These are phyloP conservation scores for Paramisgurnus dabryanus DNA, from an alignment of 2,113 vertebrate species.

Conservation along the genomic window DNA sequence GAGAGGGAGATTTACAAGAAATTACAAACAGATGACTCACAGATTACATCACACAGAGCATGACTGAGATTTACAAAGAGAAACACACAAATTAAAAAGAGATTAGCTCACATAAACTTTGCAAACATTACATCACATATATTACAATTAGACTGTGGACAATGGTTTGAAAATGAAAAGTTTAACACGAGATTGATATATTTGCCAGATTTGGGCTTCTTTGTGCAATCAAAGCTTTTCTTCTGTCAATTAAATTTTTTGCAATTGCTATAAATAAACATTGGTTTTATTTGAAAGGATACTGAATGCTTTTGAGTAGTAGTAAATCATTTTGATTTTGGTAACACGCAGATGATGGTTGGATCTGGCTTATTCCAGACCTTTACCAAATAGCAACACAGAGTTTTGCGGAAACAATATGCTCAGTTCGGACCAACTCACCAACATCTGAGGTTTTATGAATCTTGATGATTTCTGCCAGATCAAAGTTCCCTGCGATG, in stretches of 20 bases:
- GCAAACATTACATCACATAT: slow-evolving; percentile 13
- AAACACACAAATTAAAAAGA: slow-evolving; percentile 41
- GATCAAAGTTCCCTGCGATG: slow-evolving; percentile 96
- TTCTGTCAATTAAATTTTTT: neutral
- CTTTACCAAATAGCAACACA: neutral
- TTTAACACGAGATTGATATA: neutral
- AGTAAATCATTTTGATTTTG: too few species aligned
- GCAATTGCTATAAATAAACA: neutral
- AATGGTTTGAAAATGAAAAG: neutral
- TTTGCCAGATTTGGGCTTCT: neutral
- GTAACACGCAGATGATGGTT: neutral
- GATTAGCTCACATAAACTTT: neutral
- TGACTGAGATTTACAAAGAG: slow-evolving; percentile 48
- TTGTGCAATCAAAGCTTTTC: neutral
- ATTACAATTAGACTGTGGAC: neutral
- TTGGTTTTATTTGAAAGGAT: neutral
- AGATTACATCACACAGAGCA: slow-evolving; percentile 50
- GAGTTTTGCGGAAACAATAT: neutral
- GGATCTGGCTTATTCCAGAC: neutral
- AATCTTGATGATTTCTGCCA: slow-evolving; percentile 96
- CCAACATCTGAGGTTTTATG: slow-evolving; percentile 94
- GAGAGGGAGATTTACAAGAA: slow-evolving; percentile 24
- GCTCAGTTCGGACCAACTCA: slow-evolving; percentile 71
- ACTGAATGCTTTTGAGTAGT: neutral
- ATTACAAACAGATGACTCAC: slow-evolving; percentile 53